Conservation (phyloP, 2,113 vertebrate genomes). For the Dicrurus megarhynchus region DNA sequence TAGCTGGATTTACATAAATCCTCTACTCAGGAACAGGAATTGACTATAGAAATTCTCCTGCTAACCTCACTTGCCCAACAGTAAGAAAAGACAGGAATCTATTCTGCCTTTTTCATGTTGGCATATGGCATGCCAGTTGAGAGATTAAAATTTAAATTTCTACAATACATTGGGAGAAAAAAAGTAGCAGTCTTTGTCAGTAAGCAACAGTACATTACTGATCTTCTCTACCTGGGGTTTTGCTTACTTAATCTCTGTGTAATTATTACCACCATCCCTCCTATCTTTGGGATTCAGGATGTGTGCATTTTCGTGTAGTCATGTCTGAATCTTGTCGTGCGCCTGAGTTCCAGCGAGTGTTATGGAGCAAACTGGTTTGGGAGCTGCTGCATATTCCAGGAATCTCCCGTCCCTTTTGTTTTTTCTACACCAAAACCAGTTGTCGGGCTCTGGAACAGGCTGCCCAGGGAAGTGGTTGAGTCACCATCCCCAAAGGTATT, state of each 20-base stretch:
- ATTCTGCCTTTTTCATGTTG: not conserved
- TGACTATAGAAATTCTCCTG: not conserved
- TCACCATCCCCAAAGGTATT: not conserved
- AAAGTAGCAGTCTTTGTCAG: not conserved
- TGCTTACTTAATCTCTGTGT: not conserved
- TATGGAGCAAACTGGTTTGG: not conserved
- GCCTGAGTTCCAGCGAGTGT: not conserved
- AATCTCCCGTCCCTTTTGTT: not conserved
- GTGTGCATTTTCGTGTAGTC: not conserved
- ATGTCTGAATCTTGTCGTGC: not conserved
- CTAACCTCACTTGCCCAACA: not conserved
- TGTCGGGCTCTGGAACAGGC: not conserved
- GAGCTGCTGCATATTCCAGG: not conserved
- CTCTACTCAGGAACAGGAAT: not conserved
- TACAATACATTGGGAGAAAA: not conserved
- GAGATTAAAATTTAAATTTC: not conserved
- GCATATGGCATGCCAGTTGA: not conserved
- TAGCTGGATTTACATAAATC: not conserved
- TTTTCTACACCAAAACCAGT: rapidly evolving
- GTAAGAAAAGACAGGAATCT: not conserved
- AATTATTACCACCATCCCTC: not conserved
- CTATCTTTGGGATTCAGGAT: not conserved
- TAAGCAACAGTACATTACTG: not conserved
- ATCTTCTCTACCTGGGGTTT: not conserved
- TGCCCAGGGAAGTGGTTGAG: not conserved